Base-by-base conservation (phyloP, 2,888 invertebrate genomes). In the Epinotia bilunana region DNA sequence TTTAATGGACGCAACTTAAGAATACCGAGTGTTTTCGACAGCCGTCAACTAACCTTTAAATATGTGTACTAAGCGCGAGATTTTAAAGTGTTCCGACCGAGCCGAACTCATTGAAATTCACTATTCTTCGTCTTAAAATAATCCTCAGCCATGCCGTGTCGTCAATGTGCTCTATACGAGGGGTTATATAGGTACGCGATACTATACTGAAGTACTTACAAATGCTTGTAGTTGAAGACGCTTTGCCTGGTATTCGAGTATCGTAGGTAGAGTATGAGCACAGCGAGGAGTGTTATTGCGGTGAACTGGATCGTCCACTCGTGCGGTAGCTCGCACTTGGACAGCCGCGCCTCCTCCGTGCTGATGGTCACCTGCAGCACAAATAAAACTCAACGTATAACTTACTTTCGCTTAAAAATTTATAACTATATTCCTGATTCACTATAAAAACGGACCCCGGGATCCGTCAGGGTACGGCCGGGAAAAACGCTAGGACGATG, bases 291-390 rank as follows among this genome's bases (percentile, higher is more conserved):
- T 81, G 97, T 96, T 53, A 96, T 89, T 46, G 87, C 92, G 0
- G 91, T 88, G 67, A 87, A 88, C 68, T 96, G 95, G 63, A 98
- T 96, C 13, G 97, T 97, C 76, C 95, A 94, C 90, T 98, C 98
- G 74, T 95, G 92, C 1, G 98, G 97, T 95, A 99, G 95, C 80
- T 95, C 96, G 88, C 99, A 99, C 87, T 98, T 96, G 76, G 94
- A 92, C 67, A 98, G 94, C 55, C 95, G 95, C 87, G 96, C 96
- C 84, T 97, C 96, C 78, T 96, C 95, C 0, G 96, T 95, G 49
- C 96, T 96, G 81, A 98, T 95, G 57, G 96, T 95, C 78, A 96
- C 96, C 98, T 98, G 90, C 46, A 95, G 95, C 83, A 84, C 80
- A 84, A 78, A 53, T 7, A 13, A 53, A 53, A 49, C 39, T 39